phyloP scores from a whole-genome alignment of 2,888 invertebrate species.

The Tinea pellionella region DNA sequence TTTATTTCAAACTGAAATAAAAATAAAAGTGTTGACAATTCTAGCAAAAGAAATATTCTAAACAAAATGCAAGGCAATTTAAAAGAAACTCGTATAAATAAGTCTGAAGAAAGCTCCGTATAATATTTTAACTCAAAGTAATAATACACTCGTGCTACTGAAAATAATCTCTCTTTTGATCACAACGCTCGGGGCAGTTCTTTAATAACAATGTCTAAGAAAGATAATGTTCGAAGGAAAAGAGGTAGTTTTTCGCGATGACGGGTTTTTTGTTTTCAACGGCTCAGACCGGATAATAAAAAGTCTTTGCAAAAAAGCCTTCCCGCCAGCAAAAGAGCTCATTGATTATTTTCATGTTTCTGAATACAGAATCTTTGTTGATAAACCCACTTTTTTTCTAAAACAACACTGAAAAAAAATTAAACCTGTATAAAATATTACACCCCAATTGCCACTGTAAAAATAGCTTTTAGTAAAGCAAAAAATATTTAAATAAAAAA shows the following conservation, averaged over 20 bases:
- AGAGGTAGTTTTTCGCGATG: slow-evolving; percentile 14
- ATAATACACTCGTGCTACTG: slow-evolving; percentile 5
- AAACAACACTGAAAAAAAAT: background rate
- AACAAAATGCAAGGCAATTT: background rate
- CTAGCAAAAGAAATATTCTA: background rate
- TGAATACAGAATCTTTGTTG: slow-evolving; percentile 28
- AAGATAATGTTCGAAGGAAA: slow-evolving; percentile 14
- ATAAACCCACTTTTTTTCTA: background rate
- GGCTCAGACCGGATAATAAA: slow-evolving; percentile 15
- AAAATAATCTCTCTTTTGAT: slow-evolving; percentile 12
- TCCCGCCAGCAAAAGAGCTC: slow-evolving; percentile 13
- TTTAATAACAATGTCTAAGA: slow-evolving; percentile 14
- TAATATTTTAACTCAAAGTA: slow-evolving; percentile 1
- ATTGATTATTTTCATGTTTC: slow-evolving; percentile 34
- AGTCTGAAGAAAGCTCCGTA: background rate
- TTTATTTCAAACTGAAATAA: too few relatives aligned
- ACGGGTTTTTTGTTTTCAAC: slow-evolving; percentile 14
- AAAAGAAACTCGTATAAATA: background rate
- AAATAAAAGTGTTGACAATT: too few relatives aligned
- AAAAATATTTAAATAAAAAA: background rate
- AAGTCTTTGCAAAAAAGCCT: slow-evolving; percentile 9
- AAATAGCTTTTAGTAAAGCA: background rate
- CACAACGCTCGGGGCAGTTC: slow-evolving; percentile 11
- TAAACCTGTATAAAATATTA: background rate
- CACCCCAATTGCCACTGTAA: background rate